These are phyloP conservation scores for Pseudois nayaur DNA, from an alignment of 2,113 vertebrate genomes.

Conservation along the genomic window DNA sequence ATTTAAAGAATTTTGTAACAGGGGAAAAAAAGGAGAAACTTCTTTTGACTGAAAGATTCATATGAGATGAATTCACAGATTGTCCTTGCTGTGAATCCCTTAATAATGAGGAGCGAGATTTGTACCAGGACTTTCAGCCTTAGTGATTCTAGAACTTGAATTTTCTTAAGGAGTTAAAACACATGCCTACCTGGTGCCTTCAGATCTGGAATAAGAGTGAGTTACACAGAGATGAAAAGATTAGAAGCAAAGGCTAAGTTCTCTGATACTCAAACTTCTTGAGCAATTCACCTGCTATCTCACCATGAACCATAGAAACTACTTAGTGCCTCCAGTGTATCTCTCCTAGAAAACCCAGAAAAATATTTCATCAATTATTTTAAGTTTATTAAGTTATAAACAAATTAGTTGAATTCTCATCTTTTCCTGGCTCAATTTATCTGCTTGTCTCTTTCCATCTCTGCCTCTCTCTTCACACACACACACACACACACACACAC, in stretches of 20 bases:
- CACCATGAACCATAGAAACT: slow-evolving; percentile 63
- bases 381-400: slow-evolving; percentile 70
- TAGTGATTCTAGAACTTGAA: slow-evolving; percentile 35
- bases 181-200: slow-evolving; percentile 68
- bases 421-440: not conserved
- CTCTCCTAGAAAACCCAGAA: slow-evolving; percentile 66
- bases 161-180: slow-evolving; percentile 75
- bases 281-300: slow-evolving; percentile 70
- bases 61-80: not conserved
- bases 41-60: slow-evolving; percentile 51
- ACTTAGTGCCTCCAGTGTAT: slow-evolving; percentile 66
- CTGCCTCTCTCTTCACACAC: not conserved
- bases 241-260: slow-evolving; percentile 63
- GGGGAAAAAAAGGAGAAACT: not conserved
- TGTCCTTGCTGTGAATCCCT: slow-evolving; percentile 32
- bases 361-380: slow-evolving; percentile 69
- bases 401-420: slow-evolving; percentile 74
- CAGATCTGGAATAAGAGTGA: slow-evolving; percentile 62
- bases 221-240: slow-evolving; percentile 70
- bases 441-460: not conserved
- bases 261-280: slow-evolving; percentile 73
- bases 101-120: slow-evolving; percentile 43
- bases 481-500: slow-evolving; percentile 47
- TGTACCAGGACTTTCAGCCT: slow-evolving; percentile 3
- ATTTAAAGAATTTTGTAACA: slow-evolving; percentile 41